Evolutionary conservation across 2,888 invertebrate species (phyloP).

Genomic region (Eurytoma adleriae): DNA sequence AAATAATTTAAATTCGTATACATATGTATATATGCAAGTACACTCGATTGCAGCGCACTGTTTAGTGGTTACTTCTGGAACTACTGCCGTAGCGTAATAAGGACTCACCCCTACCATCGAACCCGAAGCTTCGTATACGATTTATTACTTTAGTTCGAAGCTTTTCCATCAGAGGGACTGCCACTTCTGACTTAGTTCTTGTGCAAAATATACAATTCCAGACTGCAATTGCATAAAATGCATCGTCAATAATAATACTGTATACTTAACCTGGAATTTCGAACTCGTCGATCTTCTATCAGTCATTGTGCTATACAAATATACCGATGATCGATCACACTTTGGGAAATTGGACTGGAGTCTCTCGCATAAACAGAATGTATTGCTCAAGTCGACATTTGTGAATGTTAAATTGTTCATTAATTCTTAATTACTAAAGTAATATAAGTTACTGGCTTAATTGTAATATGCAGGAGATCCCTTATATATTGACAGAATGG

Average conservation of each 20-base stretch:
- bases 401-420: conserved; percentile 3
- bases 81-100: too few relatives aligned
- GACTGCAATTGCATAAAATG: conserved; percentile 3
- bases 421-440: neutral
- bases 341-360: neutral
- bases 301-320: neutral
- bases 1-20: too few relatives aligned
- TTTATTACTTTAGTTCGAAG: too few relatives aligned
- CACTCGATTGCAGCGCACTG: too few relatives aligned
- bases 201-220: neutral
- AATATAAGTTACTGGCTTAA: neutral
- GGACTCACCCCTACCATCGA: too few relatives aligned
- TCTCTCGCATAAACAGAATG: neutral
- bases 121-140: too few relatives aligned
- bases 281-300: neutral
- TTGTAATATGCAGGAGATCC: conserved; percentile 64
- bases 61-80: too few relatives aligned
- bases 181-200: neutral
- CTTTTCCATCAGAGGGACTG: neutral
- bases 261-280: conserved; percentile 40
- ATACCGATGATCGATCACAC: neutral
- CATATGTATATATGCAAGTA: too few relatives aligned
- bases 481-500: conserved; percentile 69
- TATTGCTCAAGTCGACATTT: neutral
- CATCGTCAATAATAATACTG: conserved; percentile 27